Evolutionary conservation across 2,888 invertebrate species (phyloP).

Genomic region (Drosophila prostipennis): DNA sequence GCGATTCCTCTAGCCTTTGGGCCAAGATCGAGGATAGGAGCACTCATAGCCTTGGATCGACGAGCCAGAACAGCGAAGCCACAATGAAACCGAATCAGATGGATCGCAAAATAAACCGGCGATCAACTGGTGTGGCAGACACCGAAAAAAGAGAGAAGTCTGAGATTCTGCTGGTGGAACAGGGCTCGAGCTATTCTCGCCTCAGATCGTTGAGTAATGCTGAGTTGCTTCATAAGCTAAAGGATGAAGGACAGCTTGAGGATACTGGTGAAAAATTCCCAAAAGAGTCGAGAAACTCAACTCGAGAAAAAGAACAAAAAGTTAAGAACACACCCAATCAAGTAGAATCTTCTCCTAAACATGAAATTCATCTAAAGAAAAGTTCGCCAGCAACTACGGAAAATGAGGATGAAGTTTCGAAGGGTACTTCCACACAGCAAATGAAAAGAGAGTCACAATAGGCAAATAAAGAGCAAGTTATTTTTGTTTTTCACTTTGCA

Average conservation of each 20-base stretch:
- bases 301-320: not conserved
- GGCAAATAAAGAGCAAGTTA: too few relatives aligned
- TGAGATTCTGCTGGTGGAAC: slow-evolving; percentile 12
- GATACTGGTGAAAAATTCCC: not conserved
- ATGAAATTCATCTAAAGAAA: not conserved
- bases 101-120: not conserved
- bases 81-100: not conserved
- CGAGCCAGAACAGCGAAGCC: not conserved
- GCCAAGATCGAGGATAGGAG: slow-evolving; percentile 38
- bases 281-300: not conserved
- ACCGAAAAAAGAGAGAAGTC: slow-evolving; percentile 1
- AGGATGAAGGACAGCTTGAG: not conserved
- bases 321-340: not conserved
- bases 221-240: not conserved
- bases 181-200: not conserved
- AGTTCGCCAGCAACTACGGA: not conserved
- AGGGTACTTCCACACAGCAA: not conserved
- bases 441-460: too few relatives aligned
- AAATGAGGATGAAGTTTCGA: not conserved
- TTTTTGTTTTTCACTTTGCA: too few relatives aligned
- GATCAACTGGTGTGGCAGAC: not conserved
- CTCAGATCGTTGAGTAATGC: not conserved
- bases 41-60: not conserved
- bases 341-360: not conserved
- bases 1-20: slow-evolving; percentile 38